phyloP scores from a whole-genome alignment of 2,888 invertebrate genomes.

The Crepidodera aurea region DNA sequence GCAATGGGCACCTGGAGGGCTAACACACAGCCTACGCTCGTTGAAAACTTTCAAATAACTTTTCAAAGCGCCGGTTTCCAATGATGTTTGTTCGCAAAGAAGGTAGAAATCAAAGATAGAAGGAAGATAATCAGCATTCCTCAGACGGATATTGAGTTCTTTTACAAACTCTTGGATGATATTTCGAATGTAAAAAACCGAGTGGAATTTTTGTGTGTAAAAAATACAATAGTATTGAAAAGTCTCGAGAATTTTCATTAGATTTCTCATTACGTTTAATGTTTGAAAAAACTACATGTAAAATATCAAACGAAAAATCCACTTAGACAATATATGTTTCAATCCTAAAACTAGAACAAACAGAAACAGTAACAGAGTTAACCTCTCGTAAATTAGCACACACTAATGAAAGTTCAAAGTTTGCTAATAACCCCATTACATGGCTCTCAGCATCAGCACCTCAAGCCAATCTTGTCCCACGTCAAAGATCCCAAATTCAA shows the following conservation, averaged over 20 bases:
- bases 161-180: too few species aligned
- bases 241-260: too few species aligned
- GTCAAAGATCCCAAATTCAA: conserved; percentile 3
- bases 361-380: neutral
- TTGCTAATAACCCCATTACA: conserved; percentile 10
- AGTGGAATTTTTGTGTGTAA: too few species aligned
- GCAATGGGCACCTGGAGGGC: neutral
- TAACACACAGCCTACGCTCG: neutral
- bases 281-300: too few species aligned
- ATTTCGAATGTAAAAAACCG: too few species aligned
- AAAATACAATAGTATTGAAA: too few species aligned
- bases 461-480: neutral
- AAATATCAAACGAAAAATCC: too few species aligned
- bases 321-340: neutral
- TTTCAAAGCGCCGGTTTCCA: neutral
- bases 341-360: neutral
- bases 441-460: neutral
- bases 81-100: neutral
- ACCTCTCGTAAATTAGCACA: neutral
- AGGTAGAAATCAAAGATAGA: neutral
- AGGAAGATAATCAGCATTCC: neutral
- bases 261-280: too few species aligned
- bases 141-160: neutral
- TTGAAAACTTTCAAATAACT: neutral
- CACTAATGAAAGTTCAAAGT: conserved; percentile 10